Base-by-base conservation (phyloP, 2,113 vertebrate genomes). In the Dipodomys ordii region DNA sequence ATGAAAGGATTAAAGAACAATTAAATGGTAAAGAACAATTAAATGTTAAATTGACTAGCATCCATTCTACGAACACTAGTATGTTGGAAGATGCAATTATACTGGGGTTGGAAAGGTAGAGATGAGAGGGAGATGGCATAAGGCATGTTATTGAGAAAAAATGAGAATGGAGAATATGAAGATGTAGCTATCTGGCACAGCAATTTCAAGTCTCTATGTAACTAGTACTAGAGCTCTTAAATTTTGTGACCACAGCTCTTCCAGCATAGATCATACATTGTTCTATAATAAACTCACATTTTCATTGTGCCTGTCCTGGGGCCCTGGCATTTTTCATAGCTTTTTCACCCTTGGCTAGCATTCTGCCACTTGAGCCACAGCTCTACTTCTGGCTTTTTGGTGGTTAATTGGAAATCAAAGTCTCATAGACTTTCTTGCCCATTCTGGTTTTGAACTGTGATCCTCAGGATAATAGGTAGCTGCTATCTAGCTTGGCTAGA, bases 21-120 rank as follows among this genome's bases (percentile, higher is more conserved):
- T 80, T 90, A 90, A 92, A 10, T 86, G 28, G 86, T 92, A 83
- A 89, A 67, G 65, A 74, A 90, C 28, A 85, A 12, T 80, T 90
- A 90, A 92, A 10, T 86, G n/a, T 86, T 90, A 88, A 74, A 71
- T 86, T 86, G 5, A 27, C 32, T 71, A 46, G 44, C 87, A 90
- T 44, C 46, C 49, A 94, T 84, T 46, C 1, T 74, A 88, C 74
- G 13, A 88, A 35, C 67, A 44, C 35, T 92, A 35, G 25, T 88
- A 82, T 95, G 32, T 86, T 71, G 72, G 23, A 28, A 86, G 57
- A 25, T 88, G 0, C 28, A 72, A 60, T 72, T 91, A 25, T 88
- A 23, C 46, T 77, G 79, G 65, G 60, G 15, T 81, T 95, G 22
- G 35, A 46, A 46, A 85, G 39, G 9, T 86, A 28, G 39, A 83